A percentile compares a stretch with the other conserved stretches of the same genome.
Conservation (phyloP, 2,797 vertebrate genomes). For the Anniella stebbinsi region DNA sequence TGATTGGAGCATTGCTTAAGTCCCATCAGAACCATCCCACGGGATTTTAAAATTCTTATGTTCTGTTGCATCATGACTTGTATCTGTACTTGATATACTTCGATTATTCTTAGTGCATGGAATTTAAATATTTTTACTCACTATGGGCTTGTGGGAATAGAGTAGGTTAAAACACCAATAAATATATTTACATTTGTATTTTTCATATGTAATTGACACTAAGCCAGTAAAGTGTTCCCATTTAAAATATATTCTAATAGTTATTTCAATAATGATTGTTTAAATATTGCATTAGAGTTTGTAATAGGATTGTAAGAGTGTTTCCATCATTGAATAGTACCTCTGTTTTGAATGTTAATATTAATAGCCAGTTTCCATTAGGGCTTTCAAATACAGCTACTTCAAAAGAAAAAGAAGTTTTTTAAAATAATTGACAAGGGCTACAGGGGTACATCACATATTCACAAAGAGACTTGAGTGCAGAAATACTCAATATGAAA, state of each 20-base stretch:
- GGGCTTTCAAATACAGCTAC: background rate
- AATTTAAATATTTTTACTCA: conserved; percentile 5
- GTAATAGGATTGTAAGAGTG: background rate
- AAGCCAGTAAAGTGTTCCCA: background rate
- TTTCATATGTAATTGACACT: conserved; percentile 4
- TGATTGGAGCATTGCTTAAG: background rate
- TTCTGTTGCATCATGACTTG: background rate
- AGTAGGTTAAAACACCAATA: background rate
- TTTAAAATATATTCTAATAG: background rate
- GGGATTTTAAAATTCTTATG: background rate
- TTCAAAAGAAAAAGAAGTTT: background rate
- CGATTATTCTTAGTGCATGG: background rate
- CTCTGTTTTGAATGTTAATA: conserved; percentile 7
- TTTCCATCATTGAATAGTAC: background rate
- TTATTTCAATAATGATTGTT: conserved; percentile 2
- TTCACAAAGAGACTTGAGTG: background rate
- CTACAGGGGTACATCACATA: background rate
- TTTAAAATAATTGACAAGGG: background rate
- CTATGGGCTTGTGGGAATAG: background rate
- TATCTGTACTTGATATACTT: background rate
- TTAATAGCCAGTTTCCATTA: background rate
- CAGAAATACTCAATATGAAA: background rate
- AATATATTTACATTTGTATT: background rate
- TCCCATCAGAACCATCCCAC: background rate
- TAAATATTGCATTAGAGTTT: background rate